phyloP scores from a whole-genome alignment of 1,140 invertebrate species.

The Ceratina australensis region DNA sequence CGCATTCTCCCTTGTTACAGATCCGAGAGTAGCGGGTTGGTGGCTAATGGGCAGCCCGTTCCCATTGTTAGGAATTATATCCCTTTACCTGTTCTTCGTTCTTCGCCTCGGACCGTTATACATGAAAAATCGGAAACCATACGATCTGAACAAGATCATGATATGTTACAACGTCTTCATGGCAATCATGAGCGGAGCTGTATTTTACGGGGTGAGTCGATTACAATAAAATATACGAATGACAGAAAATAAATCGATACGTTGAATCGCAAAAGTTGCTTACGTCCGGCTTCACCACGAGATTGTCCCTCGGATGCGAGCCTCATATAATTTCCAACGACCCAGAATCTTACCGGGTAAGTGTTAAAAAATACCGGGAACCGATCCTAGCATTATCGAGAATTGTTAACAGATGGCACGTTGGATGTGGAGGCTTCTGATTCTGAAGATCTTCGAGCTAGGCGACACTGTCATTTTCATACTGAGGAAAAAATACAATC shows the following conservation, averaged over 20 bases:
- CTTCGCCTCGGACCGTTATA: constrained; percentile 81
- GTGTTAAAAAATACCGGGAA: constrained; percentile 27
- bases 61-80: constrained; percentile 80
- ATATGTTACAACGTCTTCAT: constrained; percentile 81
- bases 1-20: too few relatives aligned
- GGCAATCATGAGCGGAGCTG: constrained; percentile 77
- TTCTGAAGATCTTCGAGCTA: constrained; percentile 78
- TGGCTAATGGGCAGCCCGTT: constrained; percentile 83
- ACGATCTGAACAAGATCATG: constrained; percentile 81
- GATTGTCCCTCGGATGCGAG: constrained; percentile 73
- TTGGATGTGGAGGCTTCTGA: constrained; percentile 78
- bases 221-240: neutral
- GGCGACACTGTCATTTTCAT: constrained; percentile 84
- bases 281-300: constrained; percentile 72
- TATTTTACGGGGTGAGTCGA: constrained; percentile 78
- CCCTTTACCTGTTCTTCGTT: constrained; percentile 81
- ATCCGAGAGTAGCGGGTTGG: constrained; percentile 90
- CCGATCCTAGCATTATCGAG: neutral
- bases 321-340: constrained; percentile 69
- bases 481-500: constrained; percentile 85
- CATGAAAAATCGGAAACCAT: constrained; percentile 83
- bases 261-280: constrained; percentile 59
- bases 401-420: constrained; percentile 63
- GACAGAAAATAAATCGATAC: neutral
- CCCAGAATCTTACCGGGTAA: constrained; percentile 72